phyloP scores from a whole-genome alignment of 2,888 invertebrate genomes.

The Epinotia ramella region DNA sequence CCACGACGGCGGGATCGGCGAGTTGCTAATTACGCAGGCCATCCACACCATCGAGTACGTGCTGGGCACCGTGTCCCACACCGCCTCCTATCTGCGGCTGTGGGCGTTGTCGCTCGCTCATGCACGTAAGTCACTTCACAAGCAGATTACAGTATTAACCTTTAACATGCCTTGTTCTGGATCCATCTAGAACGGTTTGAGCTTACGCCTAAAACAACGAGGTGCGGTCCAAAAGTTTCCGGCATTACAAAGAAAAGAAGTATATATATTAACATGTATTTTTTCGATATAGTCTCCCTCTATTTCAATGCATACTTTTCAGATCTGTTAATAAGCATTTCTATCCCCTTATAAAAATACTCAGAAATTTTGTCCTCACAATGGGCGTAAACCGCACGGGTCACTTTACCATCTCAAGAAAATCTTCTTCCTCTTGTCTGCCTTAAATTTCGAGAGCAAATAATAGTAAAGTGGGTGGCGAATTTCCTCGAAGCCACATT shows the following conservation, averaged over 20 bases:
- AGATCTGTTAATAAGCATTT: too few relatives aligned
- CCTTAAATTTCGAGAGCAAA: neutral
- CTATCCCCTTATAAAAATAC: too few relatives aligned
- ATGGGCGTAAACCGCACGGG: too few relatives aligned
- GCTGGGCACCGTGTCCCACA: conserved; percentile 95
- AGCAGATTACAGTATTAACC: neutral
- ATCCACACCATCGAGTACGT: conserved; percentile 97
- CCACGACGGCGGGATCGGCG: conserved; percentile 86
- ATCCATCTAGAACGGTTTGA: too few relatives aligned
- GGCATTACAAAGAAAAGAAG: neutral
- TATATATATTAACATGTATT: neutral
- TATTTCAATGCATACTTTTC: too few relatives aligned
- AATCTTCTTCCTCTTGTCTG: neutral
- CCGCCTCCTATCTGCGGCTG: conserved; percentile 94
- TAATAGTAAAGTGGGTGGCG: neutral
- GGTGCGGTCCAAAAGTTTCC: neutral
- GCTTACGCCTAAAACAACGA: too few relatives aligned
- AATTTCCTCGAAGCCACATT: conserved; percentile 2
- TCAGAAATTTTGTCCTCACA: too few relatives aligned
- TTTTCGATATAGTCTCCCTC: too few relatives aligned
- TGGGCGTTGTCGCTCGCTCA: conserved; percentile 97
- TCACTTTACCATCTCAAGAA: too few relatives aligned
- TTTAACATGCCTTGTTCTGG: too few relatives aligned
- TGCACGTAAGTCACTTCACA: conserved; percentile 88
- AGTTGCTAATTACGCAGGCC: conserved; percentile 92